These are phyloP conservation scores for Lumbricus terrestris DNA, from an alignment of 2,888 invertebrate genomes.

Conservation along the genomic window DNA sequence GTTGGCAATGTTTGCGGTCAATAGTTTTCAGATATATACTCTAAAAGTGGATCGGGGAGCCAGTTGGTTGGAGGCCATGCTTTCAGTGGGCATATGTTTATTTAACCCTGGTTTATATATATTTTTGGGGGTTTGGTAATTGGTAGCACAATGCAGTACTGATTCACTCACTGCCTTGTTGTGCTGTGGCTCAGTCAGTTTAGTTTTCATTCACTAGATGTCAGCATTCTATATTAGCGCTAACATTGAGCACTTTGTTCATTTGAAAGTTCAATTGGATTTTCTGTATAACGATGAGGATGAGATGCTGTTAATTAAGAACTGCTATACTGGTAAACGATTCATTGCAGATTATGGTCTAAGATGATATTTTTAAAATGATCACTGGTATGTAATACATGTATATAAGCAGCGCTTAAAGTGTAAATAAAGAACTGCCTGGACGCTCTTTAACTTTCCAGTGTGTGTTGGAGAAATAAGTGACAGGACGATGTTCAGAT, in stretches of 20 bases:
- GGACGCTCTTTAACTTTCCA: too few relatives aligned
- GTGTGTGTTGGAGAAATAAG: too few relatives aligned
- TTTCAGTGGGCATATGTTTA: too few relatives aligned
- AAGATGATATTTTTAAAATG: neutral
- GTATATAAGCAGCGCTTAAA: too few relatives aligned
- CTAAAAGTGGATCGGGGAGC: neutral
- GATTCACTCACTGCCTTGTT: neutral
- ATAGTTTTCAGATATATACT: neutral
- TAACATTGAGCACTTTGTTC: neutral
- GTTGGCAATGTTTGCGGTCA: neutral
- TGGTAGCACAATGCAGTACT: neutral
- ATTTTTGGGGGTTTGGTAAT: too few relatives aligned
- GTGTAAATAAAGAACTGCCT: too few relatives aligned
- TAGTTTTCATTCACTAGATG: constrained; percentile 3
- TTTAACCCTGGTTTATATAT: too few relatives aligned
- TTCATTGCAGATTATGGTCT: neutral
- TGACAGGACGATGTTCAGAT: too few relatives aligned
- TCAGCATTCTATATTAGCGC: neutral
- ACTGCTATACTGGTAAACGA: neutral
- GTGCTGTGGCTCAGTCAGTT: neutral
- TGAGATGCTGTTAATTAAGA: neutral
- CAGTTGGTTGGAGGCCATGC: too few relatives aligned
- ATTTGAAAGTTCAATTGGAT: too few relatives aligned
- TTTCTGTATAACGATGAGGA: too few relatives aligned
- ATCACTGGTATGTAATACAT: too few relatives aligned